phyloP scores from a whole-genome alignment of 1,140 invertebrate species.

The Diuraphis noxia region DNA sequence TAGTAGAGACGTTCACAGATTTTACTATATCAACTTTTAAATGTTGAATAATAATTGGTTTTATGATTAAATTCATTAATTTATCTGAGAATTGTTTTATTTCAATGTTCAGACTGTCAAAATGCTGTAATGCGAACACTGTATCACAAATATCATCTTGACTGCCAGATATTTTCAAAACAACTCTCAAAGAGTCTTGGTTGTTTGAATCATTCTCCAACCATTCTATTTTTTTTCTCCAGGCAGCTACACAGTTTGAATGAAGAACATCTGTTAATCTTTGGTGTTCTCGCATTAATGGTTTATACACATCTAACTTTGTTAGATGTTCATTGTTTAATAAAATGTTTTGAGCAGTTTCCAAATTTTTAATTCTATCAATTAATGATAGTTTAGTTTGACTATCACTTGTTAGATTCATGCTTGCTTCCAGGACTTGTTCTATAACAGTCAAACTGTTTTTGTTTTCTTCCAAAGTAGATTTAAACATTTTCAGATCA shows the following conservation, averaged over 20 bases:
- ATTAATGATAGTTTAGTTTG: slow-evolving; percentile 26
- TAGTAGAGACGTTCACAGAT: neutral
- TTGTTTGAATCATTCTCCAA: neutral
- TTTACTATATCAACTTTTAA: neutral
- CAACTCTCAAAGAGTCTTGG: neutral
- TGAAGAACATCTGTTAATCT: slow-evolving; percentile 33
- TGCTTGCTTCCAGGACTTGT: slow-evolving; percentile 12
- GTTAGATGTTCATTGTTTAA: slow-evolving; percentile 36
- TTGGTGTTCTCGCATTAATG: slow-evolving; percentile 36
- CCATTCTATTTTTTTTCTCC: slow-evolving; percentile 45
- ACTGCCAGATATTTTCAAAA: slow-evolving; percentile 19
- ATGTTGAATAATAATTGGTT: slow-evolving; percentile 40
- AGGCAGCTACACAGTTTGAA: slow-evolving; percentile 16
- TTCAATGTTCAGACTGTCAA: slow-evolving; percentile 37
- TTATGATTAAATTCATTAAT: slow-evolving; percentile 30
- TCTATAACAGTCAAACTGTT: slow-evolving; percentile 14
- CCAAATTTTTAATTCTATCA: slow-evolving; percentile 32
- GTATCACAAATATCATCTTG: slow-evolving; percentile 30
- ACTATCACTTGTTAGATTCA: slow-evolving; percentile 4
- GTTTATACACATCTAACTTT: slow-evolving; percentile 33
- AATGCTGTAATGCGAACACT: slow-evolving; percentile 17
- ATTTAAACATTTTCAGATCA: slow-evolving; percentile 44
- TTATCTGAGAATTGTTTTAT: slow-evolving; percentile 26
- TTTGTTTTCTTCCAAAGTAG: slow-evolving; percentile 37
- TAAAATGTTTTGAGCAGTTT: slow-evolving; percentile 35